phyloP scores from a whole-genome alignment of 2,888 invertebrate genomes.

The Meandrusa payeni region DNA sequence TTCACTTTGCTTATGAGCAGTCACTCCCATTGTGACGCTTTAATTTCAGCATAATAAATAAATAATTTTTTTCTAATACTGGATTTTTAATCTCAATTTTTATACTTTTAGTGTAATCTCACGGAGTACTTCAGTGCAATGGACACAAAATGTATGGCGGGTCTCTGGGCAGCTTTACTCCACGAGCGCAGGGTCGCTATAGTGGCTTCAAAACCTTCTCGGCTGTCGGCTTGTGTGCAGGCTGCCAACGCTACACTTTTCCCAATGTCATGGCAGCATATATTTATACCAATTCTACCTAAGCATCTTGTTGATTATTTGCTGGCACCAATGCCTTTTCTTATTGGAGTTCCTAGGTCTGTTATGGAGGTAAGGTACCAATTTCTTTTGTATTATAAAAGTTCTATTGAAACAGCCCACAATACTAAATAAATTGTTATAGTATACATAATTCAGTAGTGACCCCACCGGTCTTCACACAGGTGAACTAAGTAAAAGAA shows the following conservation, averaged over 20 bases:
- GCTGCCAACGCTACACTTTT: slow-evolving; percentile 97
- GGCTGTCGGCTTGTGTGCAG: slow-evolving; percentile 95
- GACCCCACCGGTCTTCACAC: too few species aligned
- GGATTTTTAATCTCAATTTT: too few species aligned
- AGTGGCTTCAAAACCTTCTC: slow-evolving; percentile 92
- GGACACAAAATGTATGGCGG: slow-evolving; percentile 96
- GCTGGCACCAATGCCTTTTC: slow-evolving; percentile 98
- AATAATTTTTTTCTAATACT: slow-evolving; percentile 20
- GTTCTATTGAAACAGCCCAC: too few species aligned
- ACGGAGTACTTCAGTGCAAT: slow-evolving; percentile 99
- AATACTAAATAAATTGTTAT: too few species aligned
- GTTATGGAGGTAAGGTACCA: slow-evolving; percentile 85
- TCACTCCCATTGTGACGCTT: too few species aligned
- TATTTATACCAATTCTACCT: slow-evolving; percentile 97
- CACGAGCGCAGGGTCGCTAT: slow-evolving; percentile 96
- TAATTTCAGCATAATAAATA: too few species aligned
- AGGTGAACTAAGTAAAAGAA: too few species aligned
- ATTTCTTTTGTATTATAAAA: too few species aligned
- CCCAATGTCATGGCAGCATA: slow-evolving; percentile 99
- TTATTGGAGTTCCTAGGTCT: slow-evolving; percentile 95
- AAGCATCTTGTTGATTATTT: slow-evolving; percentile 93
- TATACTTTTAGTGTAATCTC: slow-evolving; percentile 89
- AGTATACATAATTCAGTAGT: too few species aligned
- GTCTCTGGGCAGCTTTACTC: slow-evolving; percentile 96
- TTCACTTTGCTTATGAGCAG: too few species aligned